Evolutionary conservation across 2,888 invertebrate species (phyloP).

Genomic region (Lamellibrachia satsuma): DNA sequence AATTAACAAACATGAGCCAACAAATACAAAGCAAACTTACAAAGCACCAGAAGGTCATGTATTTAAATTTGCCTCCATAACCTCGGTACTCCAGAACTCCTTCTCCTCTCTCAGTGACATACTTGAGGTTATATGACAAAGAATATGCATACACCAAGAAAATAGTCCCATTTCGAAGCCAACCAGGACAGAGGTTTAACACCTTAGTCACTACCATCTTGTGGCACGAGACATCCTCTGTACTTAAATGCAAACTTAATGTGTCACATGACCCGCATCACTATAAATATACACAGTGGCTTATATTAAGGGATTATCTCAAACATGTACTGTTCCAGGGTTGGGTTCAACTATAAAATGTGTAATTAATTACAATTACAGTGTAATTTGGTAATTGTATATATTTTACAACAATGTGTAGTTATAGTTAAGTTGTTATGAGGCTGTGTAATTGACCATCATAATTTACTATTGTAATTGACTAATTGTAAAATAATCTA

Average conservation of each 20-base stretch:
- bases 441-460: too few relatives aligned
- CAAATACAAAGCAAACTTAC: constrained; percentile 21
- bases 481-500: too few relatives aligned
- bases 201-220: neutral
- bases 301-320: neutral
- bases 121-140: constrained; percentile 21
- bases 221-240: neutral
- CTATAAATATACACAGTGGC: neutral
- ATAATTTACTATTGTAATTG: too few relatives aligned
- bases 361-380: too few relatives aligned
- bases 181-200: neutral
- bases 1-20: neutral
- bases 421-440: too few relatives aligned
- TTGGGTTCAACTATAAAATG: too few relatives aligned
- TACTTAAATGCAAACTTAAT: neutral
- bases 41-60: constrained; percentile 32
- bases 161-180: neutral
- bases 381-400: too few relatives aligned
- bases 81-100: constrained; percentile 29
- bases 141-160: constrained; percentile 22
- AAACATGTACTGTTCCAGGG: neutral
- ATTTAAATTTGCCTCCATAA: constrained; percentile 30
- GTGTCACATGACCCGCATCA: neutral
- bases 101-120: neutral
- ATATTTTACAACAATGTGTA: too few relatives aligned